Percentiles rank a stretch among this genome's conserved stretches.
phyloP scores from a whole-genome alignment of 1,140 invertebrate species.

The Cydia pomonella region DNA sequence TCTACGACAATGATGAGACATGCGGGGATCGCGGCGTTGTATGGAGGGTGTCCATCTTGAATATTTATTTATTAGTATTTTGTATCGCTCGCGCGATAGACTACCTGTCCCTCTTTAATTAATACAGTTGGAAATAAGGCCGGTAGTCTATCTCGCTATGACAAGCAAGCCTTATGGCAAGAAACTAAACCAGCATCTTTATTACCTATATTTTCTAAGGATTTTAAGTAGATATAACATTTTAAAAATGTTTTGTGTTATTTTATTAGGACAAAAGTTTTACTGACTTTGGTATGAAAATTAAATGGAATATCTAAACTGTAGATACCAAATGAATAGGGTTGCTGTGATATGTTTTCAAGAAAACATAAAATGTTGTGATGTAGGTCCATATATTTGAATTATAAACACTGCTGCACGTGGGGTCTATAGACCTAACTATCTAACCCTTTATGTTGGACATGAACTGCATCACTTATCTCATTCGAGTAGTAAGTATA shows the following conservation, averaged over 20 bases:
- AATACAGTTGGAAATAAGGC: no score
- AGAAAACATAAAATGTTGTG: constrained; percentile 45
- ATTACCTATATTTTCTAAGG: background rate
- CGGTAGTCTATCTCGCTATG: no score
- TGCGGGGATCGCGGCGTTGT: no score
- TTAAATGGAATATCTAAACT: constrained; percentile 35
- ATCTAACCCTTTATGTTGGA: background rate
- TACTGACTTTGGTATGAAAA: background rate
- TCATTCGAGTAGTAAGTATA: no score
- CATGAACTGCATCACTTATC: no score
- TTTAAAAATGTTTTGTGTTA: background rate
- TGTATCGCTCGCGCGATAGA: no score
- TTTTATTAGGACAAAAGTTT: background rate
- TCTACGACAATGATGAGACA: no score
- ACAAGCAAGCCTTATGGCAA: background rate
- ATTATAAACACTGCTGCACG: constrained; percentile 26
- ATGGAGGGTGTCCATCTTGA: no score
- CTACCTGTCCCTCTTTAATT: no score
- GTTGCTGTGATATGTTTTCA: constrained; percentile 54
- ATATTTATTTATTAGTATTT: no score
- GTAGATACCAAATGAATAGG: constrained; percentile 42
- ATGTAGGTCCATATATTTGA: constrained; percentile 49
- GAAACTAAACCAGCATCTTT: background rate
- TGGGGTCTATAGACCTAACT: constrained; percentile 4
- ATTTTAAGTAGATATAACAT: constrained; percentile 6